phyloP scores from a whole-genome alignment of 92 coral and sea anemone species.

The Palythoa grandis region DNA sequence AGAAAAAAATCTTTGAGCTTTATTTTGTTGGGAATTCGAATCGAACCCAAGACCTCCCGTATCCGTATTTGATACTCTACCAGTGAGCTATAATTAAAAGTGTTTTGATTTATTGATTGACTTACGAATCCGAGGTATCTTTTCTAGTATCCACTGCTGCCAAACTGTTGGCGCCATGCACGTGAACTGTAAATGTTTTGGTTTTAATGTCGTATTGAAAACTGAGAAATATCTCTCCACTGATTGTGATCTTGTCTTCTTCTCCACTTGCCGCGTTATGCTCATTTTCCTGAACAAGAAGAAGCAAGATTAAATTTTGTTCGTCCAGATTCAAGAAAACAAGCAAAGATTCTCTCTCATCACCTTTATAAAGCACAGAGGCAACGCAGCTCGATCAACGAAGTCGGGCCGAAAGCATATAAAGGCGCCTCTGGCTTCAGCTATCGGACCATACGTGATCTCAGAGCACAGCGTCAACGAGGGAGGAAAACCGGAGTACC shows the following conservation, averaged over 20 bases:
- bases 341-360: background rate
- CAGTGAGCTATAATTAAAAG: too few relatives aligned
- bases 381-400: too few relatives aligned
- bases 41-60: too few relatives aligned
- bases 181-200: conserved; percentile 77
- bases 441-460: too few relatives aligned
- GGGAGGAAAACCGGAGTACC: too few relatives aligned
- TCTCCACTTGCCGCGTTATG: conserved; percentile 44
- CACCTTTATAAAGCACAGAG: background rate
- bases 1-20: too few relatives aligned
- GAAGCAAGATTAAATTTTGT: background rate
- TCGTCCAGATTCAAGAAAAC: background rate
- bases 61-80: too few relatives aligned
- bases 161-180: conserved; percentile 83
- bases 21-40: too few relatives aligned
- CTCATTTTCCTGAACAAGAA: background rate
- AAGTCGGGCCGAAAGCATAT: too few relatives aligned
- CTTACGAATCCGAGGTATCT: conserved; percentile 92
- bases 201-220: conserved; percentile 81
- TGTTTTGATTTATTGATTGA: background rate
- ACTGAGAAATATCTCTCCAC: conserved; percentile 87
- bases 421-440: too few relatives aligned
- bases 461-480: too few relatives aligned
- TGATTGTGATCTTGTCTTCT: conserved; percentile 60
- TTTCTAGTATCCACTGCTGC: conserved; percentile 79